These are phyloP conservation scores for Scaptomyza hsui DNA, from an alignment of 1,140 invertebrate genomes.

Conservation along the genomic window DNA sequence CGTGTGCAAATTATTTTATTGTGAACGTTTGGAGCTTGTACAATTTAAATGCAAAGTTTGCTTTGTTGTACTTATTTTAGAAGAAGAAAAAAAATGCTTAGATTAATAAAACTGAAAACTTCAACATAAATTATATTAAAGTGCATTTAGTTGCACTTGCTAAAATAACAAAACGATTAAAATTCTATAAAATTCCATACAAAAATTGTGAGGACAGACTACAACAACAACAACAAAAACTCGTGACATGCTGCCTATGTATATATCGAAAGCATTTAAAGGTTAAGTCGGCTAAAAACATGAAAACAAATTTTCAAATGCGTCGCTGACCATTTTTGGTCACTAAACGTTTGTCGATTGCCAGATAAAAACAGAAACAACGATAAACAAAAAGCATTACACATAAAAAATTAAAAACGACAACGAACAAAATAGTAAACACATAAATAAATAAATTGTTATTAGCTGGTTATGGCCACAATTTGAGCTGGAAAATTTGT, in stretches of 20 bases:
- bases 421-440: slow-evolving; percentile 14
- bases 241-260: slow-evolving; percentile 38
- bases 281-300: slow-evolving; percentile 40
- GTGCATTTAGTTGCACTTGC: background rate
- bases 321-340: slow-evolving; percentile 59
- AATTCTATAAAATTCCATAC: slow-evolving; percentile 7
- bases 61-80: too few species aligned
- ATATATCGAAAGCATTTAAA: slow-evolving; percentile 47
- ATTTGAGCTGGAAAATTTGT: slow-evolving; percentile 76
- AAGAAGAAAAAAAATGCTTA: too few species aligned
- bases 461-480: slow-evolving; percentile 77
- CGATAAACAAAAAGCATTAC: slow-evolving; percentile 20
- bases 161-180: background rate
- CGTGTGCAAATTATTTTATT: background rate
- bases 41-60: background rate
- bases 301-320: slow-evolving; percentile 56
- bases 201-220: slow-evolving; percentile 28
- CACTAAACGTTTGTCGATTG: slow-evolving; percentile 47
- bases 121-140: background rate
- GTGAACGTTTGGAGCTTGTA: background rate
- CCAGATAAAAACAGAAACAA: slow-evolving; percentile 57
- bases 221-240: slow-evolving; percentile 9
- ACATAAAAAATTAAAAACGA: slow-evolving; percentile 27
- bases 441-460: slow-evolving; percentile 75
- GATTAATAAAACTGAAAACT: background rate